A percentile compares a stretch with the other conserved stretches of the same genome.
These are phyloP conservation scores for Atta colombica DNA, from an alignment of 1,140 invertebrate species.

Conservation along the genomic window DNA sequence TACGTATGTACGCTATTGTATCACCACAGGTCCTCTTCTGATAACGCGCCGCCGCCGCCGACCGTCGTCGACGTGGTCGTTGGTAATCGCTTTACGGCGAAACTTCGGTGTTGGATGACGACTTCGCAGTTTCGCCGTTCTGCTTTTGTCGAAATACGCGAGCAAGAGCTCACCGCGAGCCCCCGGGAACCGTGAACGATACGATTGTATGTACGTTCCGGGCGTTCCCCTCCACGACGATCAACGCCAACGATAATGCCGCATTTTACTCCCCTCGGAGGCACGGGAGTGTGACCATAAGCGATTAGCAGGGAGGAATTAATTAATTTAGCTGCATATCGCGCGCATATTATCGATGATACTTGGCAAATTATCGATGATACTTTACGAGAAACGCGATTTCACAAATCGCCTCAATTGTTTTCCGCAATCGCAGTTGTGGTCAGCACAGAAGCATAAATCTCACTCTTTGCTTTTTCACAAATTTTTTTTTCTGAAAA, in stretches of 20 bases:
- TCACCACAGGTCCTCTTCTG: constrained; percentile 65
- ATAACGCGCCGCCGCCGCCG: constrained; percentile 60
- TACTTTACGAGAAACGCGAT: constrained; percentile 25
- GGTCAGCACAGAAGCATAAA: neutral
- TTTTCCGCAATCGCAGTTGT: constrained; percentile 1
- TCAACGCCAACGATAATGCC: constrained; percentile 53
- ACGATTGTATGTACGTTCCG: constrained; percentile 39
- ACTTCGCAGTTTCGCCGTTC: constrained; percentile 38
- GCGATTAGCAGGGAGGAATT: constrained; percentile 56
- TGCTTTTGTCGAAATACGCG: constrained; percentile 70
- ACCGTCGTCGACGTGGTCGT: constrained; percentile 2
- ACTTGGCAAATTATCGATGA: constrained; percentile 55
- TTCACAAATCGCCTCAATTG: neutral
- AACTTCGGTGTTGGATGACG: constrained; percentile 74
- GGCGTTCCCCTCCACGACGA: constrained; percentile 40
- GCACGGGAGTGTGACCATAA: constrained; percentile 51
- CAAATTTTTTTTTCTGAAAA: neutral
- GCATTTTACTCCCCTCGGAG: constrained; percentile 48
- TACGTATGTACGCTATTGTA: constrained; percentile 58
- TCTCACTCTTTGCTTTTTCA: neutral
- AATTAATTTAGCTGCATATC: constrained; percentile 58
- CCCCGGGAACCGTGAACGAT: constrained; percentile 46
- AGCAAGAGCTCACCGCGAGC: constrained; percentile 10
- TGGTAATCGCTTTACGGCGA: constrained; percentile 76
- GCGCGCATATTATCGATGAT: constrained; percentile 56